phyloP scores from a whole-genome alignment of 2,888 invertebrate species.

The Drosophila robusta region DNA sequence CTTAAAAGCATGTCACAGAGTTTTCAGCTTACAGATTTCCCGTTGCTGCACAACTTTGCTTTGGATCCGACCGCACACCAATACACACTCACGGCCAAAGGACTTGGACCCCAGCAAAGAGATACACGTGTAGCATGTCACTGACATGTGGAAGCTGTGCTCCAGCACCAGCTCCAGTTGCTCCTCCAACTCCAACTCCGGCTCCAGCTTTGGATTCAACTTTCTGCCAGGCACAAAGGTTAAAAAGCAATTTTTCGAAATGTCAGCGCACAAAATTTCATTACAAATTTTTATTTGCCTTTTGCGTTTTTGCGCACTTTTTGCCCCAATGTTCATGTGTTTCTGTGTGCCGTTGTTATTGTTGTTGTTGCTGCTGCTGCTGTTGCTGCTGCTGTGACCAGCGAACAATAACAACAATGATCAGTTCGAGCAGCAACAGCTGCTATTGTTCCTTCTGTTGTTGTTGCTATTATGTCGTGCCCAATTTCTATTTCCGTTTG shows the following conservation, averaged over 20 bases:
- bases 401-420: conserved; percentile 52
- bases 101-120: conserved; percentile 37
- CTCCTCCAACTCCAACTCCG: too few species aligned
- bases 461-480: conserved; percentile 28
- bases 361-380: conserved; percentile 28
- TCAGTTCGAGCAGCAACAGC: conserved; percentile 31
- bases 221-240: conserved; percentile 65
- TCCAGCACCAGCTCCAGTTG: too few species aligned
- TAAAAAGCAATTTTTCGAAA: conserved; percentile 79
- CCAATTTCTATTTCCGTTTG: conserved; percentile 53
- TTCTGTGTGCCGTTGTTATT: conserved; percentile 2
- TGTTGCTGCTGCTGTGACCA: conserved; percentile 32
- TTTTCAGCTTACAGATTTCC: conserved; percentile 77
- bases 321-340: conserved; percentile 27
- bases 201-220: conserved; percentile 24
- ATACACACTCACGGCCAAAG: conserved; percentile 1
- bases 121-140: conserved; percentile 80
- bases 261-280: conserved; percentile 80
- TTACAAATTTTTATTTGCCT: conserved; percentile 78
- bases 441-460: conserved; percentile 14
- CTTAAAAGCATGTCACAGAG: conserved; percentile 81
- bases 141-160: conserved; percentile 56
- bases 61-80: conserved; percentile 31
- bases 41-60: conserved; percentile 74
- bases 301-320: conserved; percentile 60